Evolutionary conservation across 2,888 invertebrate species (phyloP), one percentile per base, ranked within the genome.

Genomic region (Halocaridina rubra): DNA sequence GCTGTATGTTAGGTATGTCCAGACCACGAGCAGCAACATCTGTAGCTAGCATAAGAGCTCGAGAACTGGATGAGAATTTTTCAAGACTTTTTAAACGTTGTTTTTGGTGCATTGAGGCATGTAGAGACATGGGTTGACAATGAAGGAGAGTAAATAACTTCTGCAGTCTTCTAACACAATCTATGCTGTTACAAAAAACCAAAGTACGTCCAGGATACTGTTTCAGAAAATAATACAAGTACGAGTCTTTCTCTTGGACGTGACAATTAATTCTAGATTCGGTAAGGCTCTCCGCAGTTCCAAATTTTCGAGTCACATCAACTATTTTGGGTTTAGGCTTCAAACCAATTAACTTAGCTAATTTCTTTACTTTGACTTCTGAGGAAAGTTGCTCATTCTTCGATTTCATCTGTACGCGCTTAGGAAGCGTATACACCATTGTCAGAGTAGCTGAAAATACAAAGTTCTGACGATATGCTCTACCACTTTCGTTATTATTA

Each of bases 391-490:
- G 13, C 16, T 22, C 29, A n/a, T 79, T 81, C 71, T 87, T 87
- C 27, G 22, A 53, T 64, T 85, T 87, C 59, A 82, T 46, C 4
- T 67, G 39, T 13, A 78, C 7, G 29, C 88, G 80, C 32, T 81
- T 81, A 5, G 86, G 86, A 30, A 97, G 92, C 80, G 96, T 96
- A 88, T 98, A 98, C 0, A 97, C 95, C 90, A 98, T 91, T 0
- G 98, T 97, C 33, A 99, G 92, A 0, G 99, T 99, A 16, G 99
- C 99, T 0, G 99, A 99, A 92, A 98, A 99, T 0, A 99, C 96
- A 90, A 99, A 88, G 19, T 84, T 86, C 81, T 86, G 86, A 46
- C 92, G 90, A 76, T 92, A 91, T 24, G 93, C 92, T 59, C 93
- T 93, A 80, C 85, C 84, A 0, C 89, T 90, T 57, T 94, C 93